Evolutionary conservation across 2,888 invertebrate species (phyloP).

Genomic region (Polydrusus cervinus): DNA sequence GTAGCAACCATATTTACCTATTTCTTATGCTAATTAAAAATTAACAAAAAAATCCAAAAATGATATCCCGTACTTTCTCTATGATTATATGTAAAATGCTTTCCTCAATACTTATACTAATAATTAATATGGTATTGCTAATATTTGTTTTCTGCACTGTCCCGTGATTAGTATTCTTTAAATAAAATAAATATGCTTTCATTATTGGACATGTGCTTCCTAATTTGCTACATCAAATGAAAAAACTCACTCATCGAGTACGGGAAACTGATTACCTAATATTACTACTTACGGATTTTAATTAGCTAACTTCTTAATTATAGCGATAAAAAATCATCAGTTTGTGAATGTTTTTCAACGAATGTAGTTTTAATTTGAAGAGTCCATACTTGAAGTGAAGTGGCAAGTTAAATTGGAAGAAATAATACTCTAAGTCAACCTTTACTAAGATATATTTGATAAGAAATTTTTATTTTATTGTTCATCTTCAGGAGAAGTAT

Average conservation of each 20-base stretch:
- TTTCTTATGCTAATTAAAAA: conserved; percentile 15
- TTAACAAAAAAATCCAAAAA: conserved; percentile 14
- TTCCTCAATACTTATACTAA: conserved; percentile 43
- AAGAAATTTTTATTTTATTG: no score
- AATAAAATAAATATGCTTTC: conserved; percentile 21
- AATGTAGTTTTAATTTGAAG: no score
- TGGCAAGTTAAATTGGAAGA: no score
- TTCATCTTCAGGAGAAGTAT: no score
- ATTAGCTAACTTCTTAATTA: no score
- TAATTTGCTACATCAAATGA: conserved; percentile 14
- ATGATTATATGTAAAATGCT: conserved; percentile 40
- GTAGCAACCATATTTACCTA: conserved; percentile 19
- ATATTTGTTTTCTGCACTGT: conserved; percentile 31
- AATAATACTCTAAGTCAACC: no score
- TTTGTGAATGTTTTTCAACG: no score
- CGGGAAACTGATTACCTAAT: neutral
- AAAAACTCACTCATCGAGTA: neutral
- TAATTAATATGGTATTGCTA: conserved; percentile 36
- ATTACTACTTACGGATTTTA: neutral
- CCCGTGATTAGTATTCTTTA: conserved; percentile 37
- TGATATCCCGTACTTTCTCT: conserved; percentile 37
- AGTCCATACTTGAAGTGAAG: no score
- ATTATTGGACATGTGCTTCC: conserved; percentile 18
- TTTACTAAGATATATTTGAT: no score
- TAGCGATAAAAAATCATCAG: no score